phyloP scores from a whole-genome alignment of 2,113 vertebrate species.

The Laterallus jamaicensis region DNA sequence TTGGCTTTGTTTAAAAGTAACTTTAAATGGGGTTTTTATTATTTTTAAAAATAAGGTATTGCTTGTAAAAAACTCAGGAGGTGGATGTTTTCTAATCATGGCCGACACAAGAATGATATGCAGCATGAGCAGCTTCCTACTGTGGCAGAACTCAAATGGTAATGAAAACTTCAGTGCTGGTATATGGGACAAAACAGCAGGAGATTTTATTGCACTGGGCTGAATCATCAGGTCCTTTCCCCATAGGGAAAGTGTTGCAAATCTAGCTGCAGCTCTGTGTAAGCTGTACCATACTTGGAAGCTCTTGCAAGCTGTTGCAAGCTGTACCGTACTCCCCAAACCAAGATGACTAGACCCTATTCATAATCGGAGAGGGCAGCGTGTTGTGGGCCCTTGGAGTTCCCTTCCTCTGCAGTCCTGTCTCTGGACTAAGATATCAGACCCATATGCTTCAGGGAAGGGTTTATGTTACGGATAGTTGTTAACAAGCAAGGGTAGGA shows the following conservation, averaged over 20 bases:
- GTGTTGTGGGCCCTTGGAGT: neutral
- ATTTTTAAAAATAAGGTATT: neutral
- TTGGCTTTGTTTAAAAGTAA: slow-evolving; percentile 34
- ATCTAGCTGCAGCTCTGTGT: neutral
- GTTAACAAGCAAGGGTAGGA: neutral
- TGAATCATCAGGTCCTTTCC: neutral
- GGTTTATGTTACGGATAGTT: neutral
- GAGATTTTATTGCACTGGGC: neutral
- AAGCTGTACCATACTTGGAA: neutral
- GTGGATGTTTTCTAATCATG: neutral
- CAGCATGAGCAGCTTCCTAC: neutral
- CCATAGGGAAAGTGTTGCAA: neutral
- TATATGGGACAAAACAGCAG: neutral
- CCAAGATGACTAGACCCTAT: neutral
- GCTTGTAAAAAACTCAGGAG: neutral
- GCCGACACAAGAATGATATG: neutral
- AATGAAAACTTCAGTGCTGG: neutral
- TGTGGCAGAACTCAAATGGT: neutral
- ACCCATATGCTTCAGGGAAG: rapidly evolving
- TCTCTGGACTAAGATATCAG: neutral
- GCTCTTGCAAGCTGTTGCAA: neutral
- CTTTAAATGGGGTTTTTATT: neutral
- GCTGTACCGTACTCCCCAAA: neutral
- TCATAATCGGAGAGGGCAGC: neutral
- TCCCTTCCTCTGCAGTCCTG: neutral